These are phyloP conservation scores for Ptychoptera albimana DNA, from an alignment of 2,888 invertebrate genomes.

Conservation along the genomic window DNA sequence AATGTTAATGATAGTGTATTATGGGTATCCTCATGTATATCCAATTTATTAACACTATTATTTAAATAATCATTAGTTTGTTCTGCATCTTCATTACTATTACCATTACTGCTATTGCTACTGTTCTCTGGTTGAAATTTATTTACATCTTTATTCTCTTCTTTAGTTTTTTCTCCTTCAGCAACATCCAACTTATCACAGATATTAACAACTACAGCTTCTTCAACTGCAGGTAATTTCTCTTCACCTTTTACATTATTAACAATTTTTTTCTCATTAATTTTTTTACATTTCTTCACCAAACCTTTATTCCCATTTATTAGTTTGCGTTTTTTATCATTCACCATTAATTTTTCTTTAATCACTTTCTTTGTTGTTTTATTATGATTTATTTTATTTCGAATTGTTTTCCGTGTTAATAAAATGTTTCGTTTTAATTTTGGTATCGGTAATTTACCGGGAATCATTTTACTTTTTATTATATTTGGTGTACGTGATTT, in stretches of 20 bases:
- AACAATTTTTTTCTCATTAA: conserved; percentile 1
- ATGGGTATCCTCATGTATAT: no score
- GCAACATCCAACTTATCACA: no score
- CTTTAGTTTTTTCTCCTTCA: neutral
- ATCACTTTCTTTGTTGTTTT: no score
- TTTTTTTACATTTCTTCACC: neutral
- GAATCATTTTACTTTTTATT: neutral
- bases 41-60: no score
- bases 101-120: neutral
- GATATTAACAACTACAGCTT: neutral
- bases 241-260: neutral
- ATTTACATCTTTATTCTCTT: neutral
- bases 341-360: no score
- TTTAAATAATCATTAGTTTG: conserved; percentile 1
- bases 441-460: conserved; percentile 11
- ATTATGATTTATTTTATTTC: neutral
- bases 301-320: neutral
- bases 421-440: conserved; percentile 4
- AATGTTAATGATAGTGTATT: neutral
- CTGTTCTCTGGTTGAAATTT: neutral
- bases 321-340: neutral
- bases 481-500: neutral
- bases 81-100: neutral
- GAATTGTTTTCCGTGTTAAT: conserved; percentile 1
- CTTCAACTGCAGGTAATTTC: neutral